These are phyloP conservation scores for Nyctibius bracteatus DNA, from an alignment of 2,113 vertebrate species.

Conservation along the genomic window DNA sequence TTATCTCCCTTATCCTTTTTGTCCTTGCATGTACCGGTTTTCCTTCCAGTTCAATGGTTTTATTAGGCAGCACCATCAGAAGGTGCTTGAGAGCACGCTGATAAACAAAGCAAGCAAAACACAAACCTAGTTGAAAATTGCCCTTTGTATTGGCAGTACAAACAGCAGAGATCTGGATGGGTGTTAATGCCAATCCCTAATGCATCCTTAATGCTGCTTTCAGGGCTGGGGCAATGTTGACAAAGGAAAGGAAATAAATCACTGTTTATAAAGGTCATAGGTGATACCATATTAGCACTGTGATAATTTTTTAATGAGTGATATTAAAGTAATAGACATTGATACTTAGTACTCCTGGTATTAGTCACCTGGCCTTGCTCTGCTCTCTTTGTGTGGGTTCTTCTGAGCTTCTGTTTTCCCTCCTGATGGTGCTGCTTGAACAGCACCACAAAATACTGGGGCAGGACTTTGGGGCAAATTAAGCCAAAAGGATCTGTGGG, in stretches of 20 bases:
- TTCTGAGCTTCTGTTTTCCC: background rate
- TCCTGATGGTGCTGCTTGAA: background rate
- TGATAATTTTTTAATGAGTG: background rate
- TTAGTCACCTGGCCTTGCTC: background rate
- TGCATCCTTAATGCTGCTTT: background rate
- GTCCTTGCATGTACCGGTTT: background rate
- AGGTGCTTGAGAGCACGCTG: background rate
- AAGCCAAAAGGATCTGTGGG: background rate
- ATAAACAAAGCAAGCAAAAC: background rate
- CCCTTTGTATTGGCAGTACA: background rate
- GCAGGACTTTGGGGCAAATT: background rate
- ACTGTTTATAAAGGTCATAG: background rate
- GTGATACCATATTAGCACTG: background rate
- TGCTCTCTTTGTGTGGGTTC: background rate
- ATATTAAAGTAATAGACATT: background rate
- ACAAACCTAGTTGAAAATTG: background rate
- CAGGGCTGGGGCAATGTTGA: background rate
- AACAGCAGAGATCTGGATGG: background rate
- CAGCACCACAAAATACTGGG: background rate
- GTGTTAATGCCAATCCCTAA: background rate
- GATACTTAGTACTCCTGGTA: background rate
- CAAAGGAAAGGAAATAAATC: background rate
- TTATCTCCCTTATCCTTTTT: background rate
- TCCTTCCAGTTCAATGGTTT: background rate
- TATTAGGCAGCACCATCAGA: background rate